Conservation (phyloP, 1,140 invertebrate genomes). For the Pararge aegeria region DNA sequence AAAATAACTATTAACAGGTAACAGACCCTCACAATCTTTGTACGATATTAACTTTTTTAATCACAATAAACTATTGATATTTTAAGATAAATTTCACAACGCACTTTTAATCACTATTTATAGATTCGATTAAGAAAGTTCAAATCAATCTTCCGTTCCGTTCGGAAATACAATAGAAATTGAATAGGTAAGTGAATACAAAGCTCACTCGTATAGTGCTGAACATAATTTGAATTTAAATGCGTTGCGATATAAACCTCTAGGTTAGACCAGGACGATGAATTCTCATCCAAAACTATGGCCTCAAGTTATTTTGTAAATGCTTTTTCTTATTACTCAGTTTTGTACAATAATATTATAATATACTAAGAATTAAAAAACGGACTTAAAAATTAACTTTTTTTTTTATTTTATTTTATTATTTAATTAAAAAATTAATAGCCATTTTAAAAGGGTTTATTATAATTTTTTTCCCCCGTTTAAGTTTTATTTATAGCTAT, state of each 20-base stretch:
- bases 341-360: constrained; percentile 15
- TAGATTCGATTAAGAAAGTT: not conserved
- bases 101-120: constrained; percentile 5
- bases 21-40: constrained; percentile 59
- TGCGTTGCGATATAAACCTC: not conserved
- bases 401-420: constrained; percentile 6
- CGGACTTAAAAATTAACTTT: constrained; percentile 10
- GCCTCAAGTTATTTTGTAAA: constrained; percentile 26
- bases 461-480: not conserved
- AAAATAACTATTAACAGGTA: constrained; percentile 49
- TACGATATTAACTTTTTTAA: constrained; percentile 56
- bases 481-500: not conserved
- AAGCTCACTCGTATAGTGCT: no score
- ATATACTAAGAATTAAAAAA: constrained; percentile 7
- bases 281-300: constrained; percentile 19
- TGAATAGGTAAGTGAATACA: no score
- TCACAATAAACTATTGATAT: constrained; percentile 22
- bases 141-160: no score
- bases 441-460: not conserved
- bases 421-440: constrained; percentile 7
- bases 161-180: no score
- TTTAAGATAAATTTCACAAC: not conserved
- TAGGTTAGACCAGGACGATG: constrained; percentile 1
- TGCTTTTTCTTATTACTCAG: constrained; percentile 24
- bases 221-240: not conserved